These are phyloP conservation scores for Percopsis transmontana DNA, from an alignment of 2,113 vertebrate genomes.

Conservation along the genomic window DNA sequence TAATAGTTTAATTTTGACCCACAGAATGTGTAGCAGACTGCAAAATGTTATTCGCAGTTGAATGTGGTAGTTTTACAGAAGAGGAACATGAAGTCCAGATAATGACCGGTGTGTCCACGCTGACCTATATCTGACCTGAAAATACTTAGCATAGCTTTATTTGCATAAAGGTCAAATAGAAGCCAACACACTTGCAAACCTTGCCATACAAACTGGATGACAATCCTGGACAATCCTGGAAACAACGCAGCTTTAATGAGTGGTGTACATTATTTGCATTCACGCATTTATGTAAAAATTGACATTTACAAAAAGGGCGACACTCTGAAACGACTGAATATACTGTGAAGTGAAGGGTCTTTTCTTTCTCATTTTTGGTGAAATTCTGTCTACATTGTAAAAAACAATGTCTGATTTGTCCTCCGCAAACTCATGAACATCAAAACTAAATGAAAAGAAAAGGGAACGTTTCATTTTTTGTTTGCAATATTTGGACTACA, in stretches of 20 bases:
- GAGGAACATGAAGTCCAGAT: constrained; percentile 25
- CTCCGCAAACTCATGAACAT: too few species aligned
- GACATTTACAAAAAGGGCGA: neutral
- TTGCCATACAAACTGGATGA: neutral
- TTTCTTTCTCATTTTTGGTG: too few species aligned
- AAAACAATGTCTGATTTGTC: too few species aligned
- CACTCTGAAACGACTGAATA: too few species aligned
- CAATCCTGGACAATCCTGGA: neutral
- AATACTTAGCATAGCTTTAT: constrained; percentile 27
- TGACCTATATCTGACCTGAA: constrained; percentile 48
- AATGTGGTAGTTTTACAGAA: neutral
- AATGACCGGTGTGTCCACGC: constrained; percentile 29
- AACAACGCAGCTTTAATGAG: neutral
- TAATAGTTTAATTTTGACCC: neutral
- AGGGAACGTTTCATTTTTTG: too few species aligned
- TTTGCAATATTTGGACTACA: too few species aligned
- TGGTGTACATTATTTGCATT: neutral
- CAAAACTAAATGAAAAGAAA: too few species aligned
- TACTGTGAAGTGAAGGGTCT: too few species aligned
- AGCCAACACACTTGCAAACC: neutral
- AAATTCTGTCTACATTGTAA: too few species aligned
- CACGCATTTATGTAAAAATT: neutral
- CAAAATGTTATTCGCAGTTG: constrained; percentile 11
- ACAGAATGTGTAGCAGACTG: constrained; percentile 19
- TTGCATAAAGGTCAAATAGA: constrained; percentile 29